Percentiles rank a stretch among this genome's conserved stretches.
phyloP scores from a whole-genome alignment of 2,888 invertebrate species.

The Petrolisthes manimaculis region DNA sequence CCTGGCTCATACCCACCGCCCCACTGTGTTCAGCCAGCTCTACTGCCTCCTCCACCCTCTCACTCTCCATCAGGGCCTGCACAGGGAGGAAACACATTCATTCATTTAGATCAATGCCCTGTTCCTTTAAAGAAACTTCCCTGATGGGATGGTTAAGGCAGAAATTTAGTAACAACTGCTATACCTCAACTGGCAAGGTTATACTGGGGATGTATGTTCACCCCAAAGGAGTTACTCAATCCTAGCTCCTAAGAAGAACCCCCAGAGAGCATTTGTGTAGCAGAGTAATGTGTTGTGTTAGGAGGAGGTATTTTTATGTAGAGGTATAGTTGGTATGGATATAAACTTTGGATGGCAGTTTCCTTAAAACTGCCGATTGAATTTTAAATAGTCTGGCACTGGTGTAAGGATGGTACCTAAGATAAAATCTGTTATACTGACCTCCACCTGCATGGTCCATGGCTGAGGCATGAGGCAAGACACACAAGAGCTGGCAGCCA shows the following conservation, averaged over 20 bases:
- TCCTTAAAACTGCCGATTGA: too few relatives aligned
- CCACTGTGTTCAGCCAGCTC: constrained; percentile 71
- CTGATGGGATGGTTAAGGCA: background rate
- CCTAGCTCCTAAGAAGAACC: too few relatives aligned
- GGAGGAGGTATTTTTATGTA: too few relatives aligned
- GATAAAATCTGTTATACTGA: constrained; percentile 43
- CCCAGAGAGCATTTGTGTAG: too few relatives aligned
- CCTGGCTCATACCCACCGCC: constrained; percentile 61
- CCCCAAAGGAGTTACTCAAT: too few relatives aligned
- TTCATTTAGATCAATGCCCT: constrained; percentile 4
- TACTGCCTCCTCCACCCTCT: constrained; percentile 73
- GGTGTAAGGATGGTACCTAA: too few relatives aligned
- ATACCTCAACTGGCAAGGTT: too few relatives aligned
- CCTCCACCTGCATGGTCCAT: constrained; percentile 73
- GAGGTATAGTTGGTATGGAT: too few relatives aligned
- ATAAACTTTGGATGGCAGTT: too few relatives aligned
- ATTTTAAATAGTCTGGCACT: too few relatives aligned
- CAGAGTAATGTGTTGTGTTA: too few relatives aligned
- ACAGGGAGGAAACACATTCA: background rate
- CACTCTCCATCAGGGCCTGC: constrained; percentile 66
- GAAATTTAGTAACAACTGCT: background rate
- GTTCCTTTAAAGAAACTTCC: background rate
- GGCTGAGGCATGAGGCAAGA: constrained; percentile 73
- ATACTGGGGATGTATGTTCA: too few relatives aligned
- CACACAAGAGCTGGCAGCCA: constrained; percentile 71